Percentiles rank a stretch among this genome's conserved stretches.
phyloP scores from a whole-genome alignment of 2,797 vertebrate genomes.

The Lepus oiostolus region DNA sequence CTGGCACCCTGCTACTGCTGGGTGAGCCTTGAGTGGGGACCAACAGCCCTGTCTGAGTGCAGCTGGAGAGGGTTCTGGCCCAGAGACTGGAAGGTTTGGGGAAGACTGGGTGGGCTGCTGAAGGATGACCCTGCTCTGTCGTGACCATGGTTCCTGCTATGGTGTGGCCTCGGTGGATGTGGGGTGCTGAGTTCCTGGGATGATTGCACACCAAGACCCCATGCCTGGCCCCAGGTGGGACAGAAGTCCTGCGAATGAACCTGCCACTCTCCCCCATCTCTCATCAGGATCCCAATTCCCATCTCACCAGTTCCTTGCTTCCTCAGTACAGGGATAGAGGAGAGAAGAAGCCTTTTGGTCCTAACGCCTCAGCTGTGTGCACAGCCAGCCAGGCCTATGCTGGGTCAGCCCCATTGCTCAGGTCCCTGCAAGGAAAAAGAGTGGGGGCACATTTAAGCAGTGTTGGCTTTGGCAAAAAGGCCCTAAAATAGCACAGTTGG shows the following conservation, averaged over 20 bases:
- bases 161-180: not conserved
- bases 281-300: not conserved
- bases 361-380: not conserved
- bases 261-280: not conserved
- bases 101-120: too few species aligned
- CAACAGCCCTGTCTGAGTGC: too few species aligned
- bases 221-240: not conserved
- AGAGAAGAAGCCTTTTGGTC: not conserved
- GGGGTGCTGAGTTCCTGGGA: not conserved
- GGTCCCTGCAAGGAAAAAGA: not conserved
- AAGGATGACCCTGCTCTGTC: not conserved
- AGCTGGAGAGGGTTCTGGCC: not conserved
- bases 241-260: not conserved
- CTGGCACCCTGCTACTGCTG: not conserved
- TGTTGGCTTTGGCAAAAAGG: not conserved
- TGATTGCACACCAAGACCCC: not conserved
- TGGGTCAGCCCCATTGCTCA: not conserved
- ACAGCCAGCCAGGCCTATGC: not conserved
- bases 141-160: not conserved
- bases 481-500: not conserved
- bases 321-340: not conserved
- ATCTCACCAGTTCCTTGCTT: not conserved
- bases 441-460: not conserved
- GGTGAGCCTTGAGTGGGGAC: not conserved
- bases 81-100: not conserved